A percentile compares a stretch with the other conserved stretches of the same genome.
Conservation (phyloP, 2,888 invertebrate species). For the Troilus luridus region DNA sequence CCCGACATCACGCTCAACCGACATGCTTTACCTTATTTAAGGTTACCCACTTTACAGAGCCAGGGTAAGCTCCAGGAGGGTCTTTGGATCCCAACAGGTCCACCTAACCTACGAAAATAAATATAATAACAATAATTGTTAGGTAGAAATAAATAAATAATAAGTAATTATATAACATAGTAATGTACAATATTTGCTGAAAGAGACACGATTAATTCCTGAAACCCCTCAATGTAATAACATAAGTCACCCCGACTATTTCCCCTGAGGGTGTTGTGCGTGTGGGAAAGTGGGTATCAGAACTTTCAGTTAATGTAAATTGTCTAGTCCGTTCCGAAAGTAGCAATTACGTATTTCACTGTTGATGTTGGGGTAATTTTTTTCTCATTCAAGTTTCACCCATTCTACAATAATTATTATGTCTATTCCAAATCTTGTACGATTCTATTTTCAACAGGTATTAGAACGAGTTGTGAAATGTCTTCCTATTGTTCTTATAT, state of each 20-base stretch:
- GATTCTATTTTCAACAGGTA: conserved; percentile 10
- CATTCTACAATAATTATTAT: not conserved
- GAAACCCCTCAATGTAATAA: not conserved
- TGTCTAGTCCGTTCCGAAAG: not conserved
- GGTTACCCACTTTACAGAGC: no score
- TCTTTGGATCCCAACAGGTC: no score
- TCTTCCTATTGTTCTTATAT: not conserved
- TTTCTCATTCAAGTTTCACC: conserved; percentile 32
- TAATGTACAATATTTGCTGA: not conserved
- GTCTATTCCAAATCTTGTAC: not conserved
- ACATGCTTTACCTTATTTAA: no score
- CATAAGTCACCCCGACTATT: not conserved
- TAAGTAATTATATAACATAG: no score
- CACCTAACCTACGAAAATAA: no score
- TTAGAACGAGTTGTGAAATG: not conserved
- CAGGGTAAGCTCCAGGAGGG: no score
- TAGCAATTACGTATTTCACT: not conserved
- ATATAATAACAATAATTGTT: no score
- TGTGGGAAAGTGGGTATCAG: conserved; percentile 9
- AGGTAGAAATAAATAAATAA: no score
- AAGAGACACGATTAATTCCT: not conserved
- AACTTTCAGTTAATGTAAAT: conserved; percentile 32
- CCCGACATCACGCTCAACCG: no score
- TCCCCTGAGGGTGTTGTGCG: not conserved
- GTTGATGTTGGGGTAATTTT: conserved; percentile 26